These are phyloP conservation scores for Gryllus bimaculatus DNA, from an alignment of 1,140 invertebrate genomes.

Conservation along the genomic window DNA sequence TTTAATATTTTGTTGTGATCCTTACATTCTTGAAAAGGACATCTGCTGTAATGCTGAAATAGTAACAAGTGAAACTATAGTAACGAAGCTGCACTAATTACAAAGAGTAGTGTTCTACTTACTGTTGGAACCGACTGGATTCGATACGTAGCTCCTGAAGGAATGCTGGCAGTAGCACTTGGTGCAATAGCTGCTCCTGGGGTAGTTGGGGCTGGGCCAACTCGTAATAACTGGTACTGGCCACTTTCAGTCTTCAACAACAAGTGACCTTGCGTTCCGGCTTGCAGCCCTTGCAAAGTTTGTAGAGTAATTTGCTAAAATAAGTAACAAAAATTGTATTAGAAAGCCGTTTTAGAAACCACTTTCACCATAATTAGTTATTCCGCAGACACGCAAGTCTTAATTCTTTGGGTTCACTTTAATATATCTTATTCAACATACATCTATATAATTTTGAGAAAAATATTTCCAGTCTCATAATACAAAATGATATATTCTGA, in stretches of 20 bases:
- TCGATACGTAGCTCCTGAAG: slow-evolving; percentile 42
- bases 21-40: too few species aligned
- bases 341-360: too few species aligned
- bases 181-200: slow-evolving; percentile 44
- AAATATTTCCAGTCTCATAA: too few species aligned
- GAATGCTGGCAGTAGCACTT: slow-evolving; percentile 38
- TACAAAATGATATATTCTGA: too few species aligned
- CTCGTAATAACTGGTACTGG: slow-evolving; percentile 81
- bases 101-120: slow-evolving; percentile 20
- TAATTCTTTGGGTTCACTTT: too few species aligned
- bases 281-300: slow-evolving; percentile 69
- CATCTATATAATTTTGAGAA: too few species aligned
- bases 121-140: slow-evolving; percentile 48
- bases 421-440: too few species aligned
- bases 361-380: too few species aligned
- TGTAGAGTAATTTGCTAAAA: slow-evolving; percentile 67
- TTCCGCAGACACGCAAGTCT: too few species aligned
- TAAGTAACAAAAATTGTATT: slow-evolving; percentile 27
- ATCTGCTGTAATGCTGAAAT: too few species aligned
- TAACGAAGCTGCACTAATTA: too few species aligned
- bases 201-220: slow-evolving; percentile 58
- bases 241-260: slow-evolving; percentile 92
- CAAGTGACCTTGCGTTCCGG: slow-evolving; percentile 73
- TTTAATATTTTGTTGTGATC: background rate
- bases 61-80: too few species aligned